phyloP scores from a whole-genome alignment of 2,888 invertebrate genomes.

The Eurytoma californica region DNA sequence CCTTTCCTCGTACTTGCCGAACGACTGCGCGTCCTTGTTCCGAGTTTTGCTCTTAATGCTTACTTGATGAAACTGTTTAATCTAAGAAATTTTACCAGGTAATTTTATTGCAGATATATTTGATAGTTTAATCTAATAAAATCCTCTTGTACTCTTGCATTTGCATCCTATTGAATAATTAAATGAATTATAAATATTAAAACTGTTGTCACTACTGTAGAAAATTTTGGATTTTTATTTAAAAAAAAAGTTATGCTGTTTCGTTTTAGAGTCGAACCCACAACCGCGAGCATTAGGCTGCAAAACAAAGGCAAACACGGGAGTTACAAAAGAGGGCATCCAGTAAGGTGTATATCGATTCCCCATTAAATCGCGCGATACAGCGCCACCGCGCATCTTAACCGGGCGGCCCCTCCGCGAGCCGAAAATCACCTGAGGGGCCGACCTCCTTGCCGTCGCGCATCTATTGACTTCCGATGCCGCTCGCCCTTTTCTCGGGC shows the following conservation, averaged over 20 bases:
- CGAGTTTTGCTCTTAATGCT: no score
- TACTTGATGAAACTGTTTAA: no score
- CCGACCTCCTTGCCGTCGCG: not conserved
- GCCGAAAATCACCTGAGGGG: conserved; percentile 51
- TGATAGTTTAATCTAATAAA: no score
- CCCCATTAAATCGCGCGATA: conserved; percentile 48
- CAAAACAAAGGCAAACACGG: conserved; percentile 51
- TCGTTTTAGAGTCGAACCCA: not conserved
- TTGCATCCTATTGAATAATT: no score
- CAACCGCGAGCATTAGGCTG: conserved; percentile 40
- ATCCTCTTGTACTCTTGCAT: no score
- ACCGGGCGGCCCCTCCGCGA: not conserved
- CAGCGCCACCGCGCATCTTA: not conserved
- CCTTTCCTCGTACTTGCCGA: not conserved
- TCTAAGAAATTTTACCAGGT: no score
- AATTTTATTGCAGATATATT: no score
- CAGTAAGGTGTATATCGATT: conserved; percentile 48
- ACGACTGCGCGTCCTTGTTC: no score
- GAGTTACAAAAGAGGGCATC: conserved; percentile 18
- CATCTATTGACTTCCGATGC: conserved; percentile 48
- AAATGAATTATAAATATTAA: no score
- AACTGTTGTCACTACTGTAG: no score
- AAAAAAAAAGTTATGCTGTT: no score
- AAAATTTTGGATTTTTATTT: no score
- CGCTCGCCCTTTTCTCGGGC: conserved; percentile 33